phyloP scores from a whole-genome alignment of 2,113 vertebrate species.

The Mobula birostris region DNA sequence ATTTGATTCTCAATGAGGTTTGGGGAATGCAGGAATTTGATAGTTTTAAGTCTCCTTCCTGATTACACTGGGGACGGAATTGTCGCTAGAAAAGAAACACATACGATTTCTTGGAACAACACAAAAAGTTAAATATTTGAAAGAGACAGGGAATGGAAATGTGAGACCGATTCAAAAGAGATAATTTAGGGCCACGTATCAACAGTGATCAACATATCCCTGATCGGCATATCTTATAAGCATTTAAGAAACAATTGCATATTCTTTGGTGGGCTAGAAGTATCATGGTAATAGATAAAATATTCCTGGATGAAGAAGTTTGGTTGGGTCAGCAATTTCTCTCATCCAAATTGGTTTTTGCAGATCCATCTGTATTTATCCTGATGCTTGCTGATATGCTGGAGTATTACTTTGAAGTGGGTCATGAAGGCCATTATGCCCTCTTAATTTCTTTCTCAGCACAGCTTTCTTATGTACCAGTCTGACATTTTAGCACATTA shows the following conservation, averaged over 20 bases:
- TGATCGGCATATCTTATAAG: too few species aligned
- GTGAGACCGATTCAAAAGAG: too few species aligned
- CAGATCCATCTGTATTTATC: background rate
- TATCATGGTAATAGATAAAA: background rate
- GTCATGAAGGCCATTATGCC: background rate
- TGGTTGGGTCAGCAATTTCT: background rate
- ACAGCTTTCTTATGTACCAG: background rate
- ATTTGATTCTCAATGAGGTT: background rate
- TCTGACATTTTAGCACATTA: background rate
- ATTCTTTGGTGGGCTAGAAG: too few species aligned
- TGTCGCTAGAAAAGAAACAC: background rate
- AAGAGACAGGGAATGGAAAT: too few species aligned
- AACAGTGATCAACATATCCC: too few species aligned
- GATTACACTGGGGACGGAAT: too few species aligned
- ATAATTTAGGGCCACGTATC: too few species aligned
- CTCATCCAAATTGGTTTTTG: background rate
- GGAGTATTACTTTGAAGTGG: background rate
- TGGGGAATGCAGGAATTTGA: background rate
- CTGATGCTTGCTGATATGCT: background rate
- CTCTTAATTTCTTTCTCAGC: background rate
- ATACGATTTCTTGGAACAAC: background rate
- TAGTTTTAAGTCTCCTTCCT: too few species aligned
- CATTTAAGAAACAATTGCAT: too few species aligned
- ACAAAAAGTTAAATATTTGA: background rate
- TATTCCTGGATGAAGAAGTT: background rate